phyloP scores from a whole-genome alignment of 2,113 vertebrate species.

The Rhombomys opimus region DNA sequence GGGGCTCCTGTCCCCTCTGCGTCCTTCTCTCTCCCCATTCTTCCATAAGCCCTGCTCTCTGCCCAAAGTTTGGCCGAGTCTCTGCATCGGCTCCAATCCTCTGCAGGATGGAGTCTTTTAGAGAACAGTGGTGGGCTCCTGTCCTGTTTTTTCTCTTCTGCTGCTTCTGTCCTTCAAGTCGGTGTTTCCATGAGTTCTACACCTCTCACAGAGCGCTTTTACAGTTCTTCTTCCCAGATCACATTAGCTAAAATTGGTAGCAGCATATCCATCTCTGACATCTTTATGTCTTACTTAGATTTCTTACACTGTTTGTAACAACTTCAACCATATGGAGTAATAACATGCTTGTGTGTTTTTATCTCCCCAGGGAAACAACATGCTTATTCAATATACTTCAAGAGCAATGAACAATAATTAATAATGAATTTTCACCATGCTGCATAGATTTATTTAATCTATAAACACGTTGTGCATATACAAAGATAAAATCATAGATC shows the following conservation, averaged over 20 bases:
- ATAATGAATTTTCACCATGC: neutral
- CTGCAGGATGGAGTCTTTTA: no score
- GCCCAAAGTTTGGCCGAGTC: no score
- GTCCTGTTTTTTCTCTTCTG: no score
- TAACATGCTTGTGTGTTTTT: neutral
- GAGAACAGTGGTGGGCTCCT: no score
- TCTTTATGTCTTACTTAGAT: neutral
- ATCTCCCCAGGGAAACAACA: accelerated
- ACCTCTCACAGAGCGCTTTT: neutral
- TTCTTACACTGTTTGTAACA: neutral
- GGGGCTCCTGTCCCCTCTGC: no score
- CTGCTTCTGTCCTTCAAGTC: neutral
- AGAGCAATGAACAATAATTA: neutral
- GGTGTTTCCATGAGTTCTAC: neutral
- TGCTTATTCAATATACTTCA: neutral
- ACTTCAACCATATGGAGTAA: neutral
- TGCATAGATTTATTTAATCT: neutral
- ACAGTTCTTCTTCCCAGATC: neutral
- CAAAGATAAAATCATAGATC: neutral
- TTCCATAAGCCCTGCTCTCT: no score
- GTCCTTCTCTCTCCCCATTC: no score
- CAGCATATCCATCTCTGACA: neutral
- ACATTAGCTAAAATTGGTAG: neutral
- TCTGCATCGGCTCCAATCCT: no score
- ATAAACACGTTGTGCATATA: neutral